phyloP scores from a whole-genome alignment of 2,888 invertebrate species.

The Uropetala carovei region DNA sequence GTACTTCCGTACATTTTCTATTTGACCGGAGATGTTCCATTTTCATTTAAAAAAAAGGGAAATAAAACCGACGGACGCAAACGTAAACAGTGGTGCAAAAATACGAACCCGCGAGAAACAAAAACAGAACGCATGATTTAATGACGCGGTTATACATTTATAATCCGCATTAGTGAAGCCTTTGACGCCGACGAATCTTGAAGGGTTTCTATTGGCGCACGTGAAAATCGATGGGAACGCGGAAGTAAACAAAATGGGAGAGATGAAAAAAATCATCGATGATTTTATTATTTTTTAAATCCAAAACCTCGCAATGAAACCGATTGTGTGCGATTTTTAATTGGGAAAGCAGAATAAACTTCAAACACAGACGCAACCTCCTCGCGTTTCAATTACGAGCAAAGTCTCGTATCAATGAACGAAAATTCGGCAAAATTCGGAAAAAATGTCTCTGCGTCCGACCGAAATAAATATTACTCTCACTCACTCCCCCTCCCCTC shows the following conservation, averaged over 20 bases:
- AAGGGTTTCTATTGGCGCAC: not conserved
- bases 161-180: not conserved
- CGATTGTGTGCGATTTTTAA: not conserved
- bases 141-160: slow-evolving; percentile 4
- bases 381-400: not conserved
- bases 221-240: not conserved
- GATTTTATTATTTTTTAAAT: not conserved
- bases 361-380: not conserved
- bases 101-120: not conserved
- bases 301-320: not conserved
- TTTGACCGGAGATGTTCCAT: not conserved
- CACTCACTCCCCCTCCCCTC: too few species aligned
- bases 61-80: not conserved
- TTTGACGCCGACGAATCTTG: slow-evolving; percentile 6
- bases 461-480: too few species aligned
- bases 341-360: not conserved
- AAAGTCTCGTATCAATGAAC: too few species aligned
- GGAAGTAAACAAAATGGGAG: not conserved
- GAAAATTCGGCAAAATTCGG: too few species aligned
- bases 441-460: too few species aligned
- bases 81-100: not conserved
- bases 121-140: not conserved
- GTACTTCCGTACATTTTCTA: not conserved
- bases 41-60: not conserved
- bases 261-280: not conserved